Evolutionary conservation across 1,140 invertebrate species (phyloP), one percentile per base, ranked within the genome.

Genomic region (Pantala flavescens): DNA sequence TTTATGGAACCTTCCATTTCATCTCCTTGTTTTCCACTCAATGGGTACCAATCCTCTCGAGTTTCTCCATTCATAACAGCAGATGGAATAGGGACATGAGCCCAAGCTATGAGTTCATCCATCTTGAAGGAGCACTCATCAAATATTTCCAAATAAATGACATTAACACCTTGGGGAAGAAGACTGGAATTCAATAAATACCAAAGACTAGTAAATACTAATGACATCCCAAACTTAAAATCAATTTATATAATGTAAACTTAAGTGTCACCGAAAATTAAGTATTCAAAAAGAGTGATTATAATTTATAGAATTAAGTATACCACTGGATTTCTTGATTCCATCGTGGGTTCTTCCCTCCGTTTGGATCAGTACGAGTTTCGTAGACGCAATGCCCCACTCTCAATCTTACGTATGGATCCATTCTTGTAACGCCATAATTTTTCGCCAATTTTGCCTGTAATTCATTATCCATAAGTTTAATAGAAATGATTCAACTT

Each of bases 101-200:
- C 89, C 93, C 94, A 98, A 0, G 96, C 97, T 78, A 99, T 92
- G 75, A 96, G 84, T 82, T 98, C 96, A 84, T 98, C 96, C 86
- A 94, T 91, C 24, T 94, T 95, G 82, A 99, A 97, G 2, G 95
- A 93, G 83, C 95, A 92, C 85, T 99, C 97, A 85, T 99, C 97
- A 84, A 93, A 98, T 76, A 99, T 94, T 87, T 98, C 96, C 80
- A 98, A 79, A 78, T 94, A 93, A 79, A 98, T 89, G 28, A 90
- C 89, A 80, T 92, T 91, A 0, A 98, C 92, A 70, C 95, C 95
- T 77, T 88, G 87, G 19, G 95, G 94, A 71, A 98, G 84, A 79
- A 93, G 88, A 81, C 93, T 95, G 83, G 28, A 36, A 36, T 36
- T n/a, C n/a, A 73, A 85, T 85, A 80, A 77, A 74, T 79, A 81